Evolutionary conservation across 2,113 vertebrate species (phyloP), one percentile per base, ranked within the genome.

Genomic region (Nicator chloris): DNA sequence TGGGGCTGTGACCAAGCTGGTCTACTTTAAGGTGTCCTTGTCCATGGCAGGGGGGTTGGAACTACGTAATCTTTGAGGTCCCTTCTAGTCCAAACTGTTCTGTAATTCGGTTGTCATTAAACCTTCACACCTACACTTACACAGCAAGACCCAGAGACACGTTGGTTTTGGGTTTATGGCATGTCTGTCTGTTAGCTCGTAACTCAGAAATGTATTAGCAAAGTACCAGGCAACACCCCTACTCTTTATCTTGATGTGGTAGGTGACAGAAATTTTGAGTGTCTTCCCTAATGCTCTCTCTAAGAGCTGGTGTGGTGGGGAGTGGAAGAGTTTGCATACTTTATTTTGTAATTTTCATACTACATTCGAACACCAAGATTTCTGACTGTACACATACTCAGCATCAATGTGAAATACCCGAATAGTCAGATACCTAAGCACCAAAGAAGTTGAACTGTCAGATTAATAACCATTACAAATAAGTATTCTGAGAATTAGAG

Each of bases 301-400:
- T 39, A 60, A 65, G 33, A 82, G 35, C 21, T 75, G 21, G 3
- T 49, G 19, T 35, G 26, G 17, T 7, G 3, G 35, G 24, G 14
- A 71, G 8, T n/a, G 28, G 72, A 65, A 63, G 24, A 44, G 15
- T 59, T 80, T 31, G 6, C 13, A 3, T 42, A 23, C 11, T 87
- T 77, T 33, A 20, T 72, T 81, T 54, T 51, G 35, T 54, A 30
- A 35, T 35, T 92, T 75, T 66, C 22, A 5, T 49, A 31, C 54
- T 70, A 18, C 18, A 18, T 75, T 83, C 0, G 0, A 60, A 57
- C 0, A 5, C 49, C 28, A 54, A 27, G 13, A 26, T 44, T 82
- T 66, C 57, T 86, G 51, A 57, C 49, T 27, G 10, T 39, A 69
- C 13, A 7, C 33, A 12, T 23, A 20, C 14, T 76, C 27, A 66